Percentiles rank a stretch among this genome's conserved stretches.
phyloP scores from a whole-genome alignment of 2,888 invertebrate species.

The Oconnorella tubifera region DNA sequence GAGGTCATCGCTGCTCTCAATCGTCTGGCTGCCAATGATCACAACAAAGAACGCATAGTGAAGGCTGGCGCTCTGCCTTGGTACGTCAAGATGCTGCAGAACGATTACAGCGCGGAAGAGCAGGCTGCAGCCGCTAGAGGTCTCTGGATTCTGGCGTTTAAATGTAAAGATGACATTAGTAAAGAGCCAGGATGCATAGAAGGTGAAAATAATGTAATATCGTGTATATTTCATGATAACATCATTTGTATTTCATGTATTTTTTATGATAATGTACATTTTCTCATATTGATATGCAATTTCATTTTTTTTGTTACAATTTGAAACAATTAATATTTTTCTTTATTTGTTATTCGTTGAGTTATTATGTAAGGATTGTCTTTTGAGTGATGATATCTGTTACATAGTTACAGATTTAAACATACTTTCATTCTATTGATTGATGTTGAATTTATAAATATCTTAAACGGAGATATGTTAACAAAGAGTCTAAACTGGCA shows the following conservation, averaged over 20 bases:
- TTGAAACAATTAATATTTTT: neutral
- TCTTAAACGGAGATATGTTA: too few species aligned
- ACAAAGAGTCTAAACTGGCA: too few species aligned
- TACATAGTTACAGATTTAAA: too few species aligned
- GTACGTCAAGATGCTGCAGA: conserved; percentile 15
- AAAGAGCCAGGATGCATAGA: conserved; percentile 16
- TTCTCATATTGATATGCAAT: too few species aligned
- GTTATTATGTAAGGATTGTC: too few species aligned
- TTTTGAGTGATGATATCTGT: too few species aligned
- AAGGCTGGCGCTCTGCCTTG: conserved; percentile 17
- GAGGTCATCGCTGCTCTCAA: neutral
- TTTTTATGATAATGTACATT: too few species aligned
- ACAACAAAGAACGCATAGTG: conserved; percentile 11
- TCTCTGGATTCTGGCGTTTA: conserved; percentile 25
- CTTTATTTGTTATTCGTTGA: neutral
- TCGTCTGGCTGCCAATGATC: conserved; percentile 6
- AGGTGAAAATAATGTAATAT: conserved; percentile 8
- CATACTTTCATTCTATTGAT: too few species aligned
- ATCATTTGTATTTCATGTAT: too few species aligned
- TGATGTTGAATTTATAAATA: too few species aligned
- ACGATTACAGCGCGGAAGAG: conserved; percentile 11
- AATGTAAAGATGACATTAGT: conserved; percentile 15
- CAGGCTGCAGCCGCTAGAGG: conserved; percentile 18
- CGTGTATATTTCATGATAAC: too few species aligned
- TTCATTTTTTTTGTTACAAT: neutral